Percentiles rank a stretch among this genome's conserved stretches.
Evolutionary conservation across 2,888 invertebrate genomes (phyloP).

Genomic region (Tinea semifulvella): DNA sequence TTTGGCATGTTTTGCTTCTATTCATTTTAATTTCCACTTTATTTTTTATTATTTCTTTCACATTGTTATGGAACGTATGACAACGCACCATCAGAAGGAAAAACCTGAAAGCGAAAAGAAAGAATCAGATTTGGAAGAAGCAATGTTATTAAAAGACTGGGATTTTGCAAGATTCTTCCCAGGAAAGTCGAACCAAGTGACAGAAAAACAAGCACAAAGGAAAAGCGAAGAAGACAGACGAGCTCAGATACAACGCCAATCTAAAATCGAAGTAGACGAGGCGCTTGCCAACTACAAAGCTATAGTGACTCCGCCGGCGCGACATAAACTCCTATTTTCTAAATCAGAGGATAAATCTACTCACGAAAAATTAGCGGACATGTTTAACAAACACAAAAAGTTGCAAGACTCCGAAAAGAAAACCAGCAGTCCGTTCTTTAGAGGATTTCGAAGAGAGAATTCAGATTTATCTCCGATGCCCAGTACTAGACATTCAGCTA

Average conservation of each 20-base stretch:
- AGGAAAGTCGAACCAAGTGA: conserved; percentile 42
- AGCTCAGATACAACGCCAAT: conserved; percentile 50
- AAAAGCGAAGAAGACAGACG: conserved; percentile 51
- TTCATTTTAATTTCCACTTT: conserved; percentile 16
- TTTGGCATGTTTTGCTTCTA: conserved; percentile 7
- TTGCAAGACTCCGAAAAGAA: conserved; percentile 77
- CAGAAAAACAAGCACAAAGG: conserved; percentile 37
- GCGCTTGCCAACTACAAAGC: conserved; percentile 54
- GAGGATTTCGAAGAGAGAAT: conserved; percentile 84
- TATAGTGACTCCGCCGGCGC: conserved; percentile 48
- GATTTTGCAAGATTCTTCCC: conserved; percentile 88
- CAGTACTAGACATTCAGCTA: conserved; percentile 78
- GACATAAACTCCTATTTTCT: conserved; percentile 45
- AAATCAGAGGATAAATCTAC: conserved; percentile 46
- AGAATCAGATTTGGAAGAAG: conserved; percentile 76
- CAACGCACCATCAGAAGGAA: conserved; percentile 43
- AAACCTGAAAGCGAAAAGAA: conserved; percentile 41
- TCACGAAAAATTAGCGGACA: conserved; percentile 54
- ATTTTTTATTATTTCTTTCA: conserved; percentile 44
- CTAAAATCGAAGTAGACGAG: conserved; percentile 56
- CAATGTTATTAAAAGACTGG: conserved; percentile 85
- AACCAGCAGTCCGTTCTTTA: conserved; percentile 75
- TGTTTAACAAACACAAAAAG: conserved; percentile 69
- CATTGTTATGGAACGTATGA: conserved; percentile 53
- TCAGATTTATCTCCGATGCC: conserved; percentile 84